A percentile compares a stretch with the other conserved stretches of the same genome.
phyloP scores from a whole-genome alignment of 2,888 invertebrate species.

The Pediacus dermestoides region DNA sequence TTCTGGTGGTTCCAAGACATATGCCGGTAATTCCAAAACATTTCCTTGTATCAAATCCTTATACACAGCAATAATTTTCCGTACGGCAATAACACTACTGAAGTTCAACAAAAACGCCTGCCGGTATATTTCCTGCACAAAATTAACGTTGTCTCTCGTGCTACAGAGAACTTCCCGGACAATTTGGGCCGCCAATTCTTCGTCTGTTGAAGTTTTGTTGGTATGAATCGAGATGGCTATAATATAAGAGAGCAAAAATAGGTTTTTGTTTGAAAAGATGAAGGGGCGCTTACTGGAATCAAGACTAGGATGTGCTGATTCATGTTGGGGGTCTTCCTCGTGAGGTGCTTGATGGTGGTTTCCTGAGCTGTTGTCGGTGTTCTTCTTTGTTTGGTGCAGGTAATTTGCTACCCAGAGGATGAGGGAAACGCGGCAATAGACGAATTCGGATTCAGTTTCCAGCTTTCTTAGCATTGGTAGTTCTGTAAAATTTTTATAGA shows the following conservation, averaged over 20 bases:
- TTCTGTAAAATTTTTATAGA: conserved; percentile 52
- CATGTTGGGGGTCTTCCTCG: conserved; percentile 54
- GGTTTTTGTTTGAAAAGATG: no score
- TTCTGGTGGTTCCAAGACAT: conserved; percentile 69
- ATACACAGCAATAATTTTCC: conserved; percentile 87
- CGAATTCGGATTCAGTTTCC: conserved; percentile 64
- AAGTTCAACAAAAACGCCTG: conserved; percentile 91
- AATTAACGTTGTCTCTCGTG: conserved; percentile 87
- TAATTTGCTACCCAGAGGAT: conserved; percentile 88
- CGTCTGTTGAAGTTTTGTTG: conserved; percentile 44
- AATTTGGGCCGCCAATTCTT: conserved; percentile 56
- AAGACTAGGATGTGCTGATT: conserved; percentile 58
- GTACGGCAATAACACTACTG: conserved; percentile 76
- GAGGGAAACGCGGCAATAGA: conserved; percentile 75
- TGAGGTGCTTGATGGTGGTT: conserved; percentile 36
- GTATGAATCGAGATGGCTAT: conserved; percentile 44
- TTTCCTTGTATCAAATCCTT: conserved; percentile 92
- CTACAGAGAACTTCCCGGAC: conserved; percentile 85
- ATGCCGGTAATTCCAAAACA: conserved; percentile 74
- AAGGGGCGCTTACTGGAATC: conserved; percentile 54
- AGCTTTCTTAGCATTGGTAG: conserved; percentile 72
- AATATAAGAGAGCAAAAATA: conserved; percentile 21
- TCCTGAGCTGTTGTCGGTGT: conserved; percentile 48
- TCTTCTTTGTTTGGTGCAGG: conserved; percentile 70
- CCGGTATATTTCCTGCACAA: conserved; percentile 89